Evolutionary conservation across 2,888 invertebrate species (phyloP).

Genomic region (Liodrosophila aerea): DNA sequence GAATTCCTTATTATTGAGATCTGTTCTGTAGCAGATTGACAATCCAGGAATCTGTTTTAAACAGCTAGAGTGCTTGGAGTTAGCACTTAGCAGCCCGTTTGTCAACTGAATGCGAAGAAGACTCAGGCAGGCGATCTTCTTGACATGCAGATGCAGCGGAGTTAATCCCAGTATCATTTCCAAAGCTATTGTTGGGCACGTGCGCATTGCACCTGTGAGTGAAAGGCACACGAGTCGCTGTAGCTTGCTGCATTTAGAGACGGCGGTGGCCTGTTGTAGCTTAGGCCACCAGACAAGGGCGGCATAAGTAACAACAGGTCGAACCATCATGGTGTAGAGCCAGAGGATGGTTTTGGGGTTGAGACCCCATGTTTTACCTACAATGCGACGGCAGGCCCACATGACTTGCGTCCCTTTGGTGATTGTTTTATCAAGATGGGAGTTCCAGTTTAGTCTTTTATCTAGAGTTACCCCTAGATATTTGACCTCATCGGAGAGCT

Average conservation of each 20-base stretch:
- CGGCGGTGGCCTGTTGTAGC: background rate
- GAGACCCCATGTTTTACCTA: background rate
- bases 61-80: no score
- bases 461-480: background rate
- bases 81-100: no score
- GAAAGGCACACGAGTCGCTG: no score
- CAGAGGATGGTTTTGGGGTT: background rate
- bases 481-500: background rate
- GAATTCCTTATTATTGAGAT: background rate
- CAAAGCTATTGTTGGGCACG: no score
- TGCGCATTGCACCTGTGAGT: no score
- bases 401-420: background rate
- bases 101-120: no score
- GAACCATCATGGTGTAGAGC: background rate
- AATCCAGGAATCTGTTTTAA: no score
- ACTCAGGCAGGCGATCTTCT: no score
- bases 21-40: no score
- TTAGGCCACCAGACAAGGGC: background rate
- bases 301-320: background rate
- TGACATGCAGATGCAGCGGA: no score
- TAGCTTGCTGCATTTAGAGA: no score
- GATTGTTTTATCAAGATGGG: background rate
- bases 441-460: background rate
- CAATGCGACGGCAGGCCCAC: background rate
- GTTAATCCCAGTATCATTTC: no score